These are phyloP conservation scores for Argya squamiceps DNA, from an alignment of 2,797 vertebrate genomes.

Conservation along the genomic window DNA sequence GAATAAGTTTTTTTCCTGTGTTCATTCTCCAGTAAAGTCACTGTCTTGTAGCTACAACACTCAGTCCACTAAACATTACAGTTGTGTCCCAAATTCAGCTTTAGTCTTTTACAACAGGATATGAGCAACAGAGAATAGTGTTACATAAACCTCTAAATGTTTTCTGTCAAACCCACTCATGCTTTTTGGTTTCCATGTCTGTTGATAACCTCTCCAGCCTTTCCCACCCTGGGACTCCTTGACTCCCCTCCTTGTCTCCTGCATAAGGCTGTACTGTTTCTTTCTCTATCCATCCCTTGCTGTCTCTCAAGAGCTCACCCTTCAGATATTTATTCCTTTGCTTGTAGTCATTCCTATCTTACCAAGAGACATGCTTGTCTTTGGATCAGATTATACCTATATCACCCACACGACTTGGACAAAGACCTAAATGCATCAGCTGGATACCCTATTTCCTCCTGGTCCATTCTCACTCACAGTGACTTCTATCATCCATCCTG, in stretches of 20 bases:
- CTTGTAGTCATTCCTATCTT: not conserved
- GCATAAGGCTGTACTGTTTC: not conserved
- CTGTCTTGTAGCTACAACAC: not conserved
- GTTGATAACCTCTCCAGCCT: not conserved
- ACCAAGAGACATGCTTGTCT: not conserved
- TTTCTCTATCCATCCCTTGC: not conserved
- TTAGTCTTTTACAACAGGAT: not conserved
- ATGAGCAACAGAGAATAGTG: not conserved
- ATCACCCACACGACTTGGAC: not conserved
- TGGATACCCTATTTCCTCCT: not conserved
- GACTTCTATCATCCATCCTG: accelerated
- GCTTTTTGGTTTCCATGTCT: not conserved
- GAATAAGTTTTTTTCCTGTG: not conserved
- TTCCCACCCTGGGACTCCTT: not conserved
- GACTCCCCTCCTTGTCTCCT: not conserved
- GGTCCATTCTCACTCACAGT: not conserved
- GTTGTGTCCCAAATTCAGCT: not conserved
- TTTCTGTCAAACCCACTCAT: not conserved
- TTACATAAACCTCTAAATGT: not conserved
- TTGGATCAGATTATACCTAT: not conserved
- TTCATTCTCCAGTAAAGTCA: not conserved
- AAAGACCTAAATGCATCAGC: not conserved
- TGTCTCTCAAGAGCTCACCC: not conserved
- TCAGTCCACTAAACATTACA: not conserved
- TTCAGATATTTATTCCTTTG: not conserved